Base-by-base conservation (phyloP, 2,888 invertebrate genomes). In the Cephus pygmeus region DNA sequence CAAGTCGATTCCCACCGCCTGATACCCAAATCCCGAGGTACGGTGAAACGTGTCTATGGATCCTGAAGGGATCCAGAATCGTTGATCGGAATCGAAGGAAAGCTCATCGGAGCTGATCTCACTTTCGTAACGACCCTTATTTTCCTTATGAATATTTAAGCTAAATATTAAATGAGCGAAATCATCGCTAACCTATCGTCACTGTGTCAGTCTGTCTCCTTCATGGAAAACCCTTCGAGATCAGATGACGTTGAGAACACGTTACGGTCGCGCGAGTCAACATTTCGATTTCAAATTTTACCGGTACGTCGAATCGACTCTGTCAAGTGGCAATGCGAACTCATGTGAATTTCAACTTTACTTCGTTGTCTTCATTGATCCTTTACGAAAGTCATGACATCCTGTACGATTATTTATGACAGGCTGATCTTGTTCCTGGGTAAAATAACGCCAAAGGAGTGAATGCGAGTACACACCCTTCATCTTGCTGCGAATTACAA, bases 81-180 rank as follows among this genome's bases (percentile, higher is more conserved):
- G 15, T 56, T 56, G 56, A 56, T 56, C 56, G 56, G 9, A 2
- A 23, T 56, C 56, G 56, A 56, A 56, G 56, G 23, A 56, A 23
- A 23, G 9, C 9, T 56, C 56, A 9, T 56, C 23, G 2, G 56
- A 23, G 0, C 23, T 56, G 23, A 9, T 23, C 74, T 75, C 73
- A 73, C 77, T 77, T 80, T 76, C 77, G 78, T 79, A 74, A 73
- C 77, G 79, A 77, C 76, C 78, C 77, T 79, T 76, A 56, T 78
- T 76, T 76, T 73, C 68, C 69, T 74, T 33, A 90, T 90, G 89
- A 90, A 90, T 90, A 90, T 90, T 90, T 89, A 90, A 90, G 88
- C 88, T 88, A 87, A 88, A 89, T 88, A 90, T 90, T 90, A 90
- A 89, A 90, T 88, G 88, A 86, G 86, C 87, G 85, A 89, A 88